Base-by-base conservation (phyloP, 2,797 vertebrate genomes). In the Selene dorsalis region DNA sequence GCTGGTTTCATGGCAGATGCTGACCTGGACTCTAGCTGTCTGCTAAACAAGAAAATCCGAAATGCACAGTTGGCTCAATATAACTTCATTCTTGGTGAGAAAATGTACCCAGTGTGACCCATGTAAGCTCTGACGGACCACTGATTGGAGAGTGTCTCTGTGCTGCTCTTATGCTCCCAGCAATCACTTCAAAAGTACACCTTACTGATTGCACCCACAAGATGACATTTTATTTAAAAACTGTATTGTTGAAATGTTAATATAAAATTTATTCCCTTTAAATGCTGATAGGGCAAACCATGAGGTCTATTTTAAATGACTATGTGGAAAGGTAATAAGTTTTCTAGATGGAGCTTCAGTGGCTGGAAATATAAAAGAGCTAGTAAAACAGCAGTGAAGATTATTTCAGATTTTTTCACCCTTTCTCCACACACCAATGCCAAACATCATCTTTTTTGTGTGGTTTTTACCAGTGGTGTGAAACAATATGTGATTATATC, bases 51-150 rank as follows among this genome's bases (percentile, higher is more conserved):
- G 95, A 99, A 99, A 90, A 98, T 99, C 57, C 94, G 96, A 73
- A 98, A 98, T 14, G 97, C 97, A 13, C 98, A 98, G 85, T 91
- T 98, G 93, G 96, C 97, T 48, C 97, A 98, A 50, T 99, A 97
- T 82, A 99, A 99, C 92, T 99, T 99, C 73, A 99, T 99, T 84
- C 92, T 99, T 24, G 98, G 98, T 99, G 94, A 95, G 93, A 78
- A 56, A 52, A 43, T 38, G 26, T 18, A 14, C 20, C 32, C 32
- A 35, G 7, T 35, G 32, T 20, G 7, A 0, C 1, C 4, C 16
- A 13, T 28, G 1, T 59, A 30, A 64, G 10, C 43, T 22, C 41
- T 32, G 43, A 61, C 32, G 35, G 24, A 45, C n/a, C 24, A n/a
- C 28, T 77, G 14, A 66, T 55, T 77, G 0, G 1, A 65, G 4